These are phyloP conservation scores for Danio aesculapii DNA, from an alignment of 2,797 vertebrate genomes.

Conservation along the genomic window DNA sequence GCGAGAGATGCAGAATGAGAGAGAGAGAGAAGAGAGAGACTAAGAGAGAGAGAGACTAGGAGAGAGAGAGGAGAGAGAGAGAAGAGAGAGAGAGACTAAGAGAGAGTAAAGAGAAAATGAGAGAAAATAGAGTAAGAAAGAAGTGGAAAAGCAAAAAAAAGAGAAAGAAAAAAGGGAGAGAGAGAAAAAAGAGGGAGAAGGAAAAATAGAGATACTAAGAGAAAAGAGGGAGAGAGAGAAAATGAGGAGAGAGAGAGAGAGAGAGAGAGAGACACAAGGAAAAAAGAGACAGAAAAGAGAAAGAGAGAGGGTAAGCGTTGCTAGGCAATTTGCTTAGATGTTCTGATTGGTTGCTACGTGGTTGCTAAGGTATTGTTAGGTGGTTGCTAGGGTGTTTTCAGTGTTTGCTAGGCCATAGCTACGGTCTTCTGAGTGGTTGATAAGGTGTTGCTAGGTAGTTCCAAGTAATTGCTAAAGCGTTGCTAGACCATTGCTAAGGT, in stretches of 20 bases:
- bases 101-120: not conserved
- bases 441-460: too few species aligned
- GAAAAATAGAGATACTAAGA: constrained; percentile 12
- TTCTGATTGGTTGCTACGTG: too few species aligned
- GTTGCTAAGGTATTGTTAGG: too few species aligned
- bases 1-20: not conserved
- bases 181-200: too few species aligned
- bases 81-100: constrained; percentile 8
- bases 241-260: constrained; percentile 23
- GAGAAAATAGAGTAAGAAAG: too few species aligned
- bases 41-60: constrained; percentile 1
- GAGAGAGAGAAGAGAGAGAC: not conserved
- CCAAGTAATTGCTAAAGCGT: too few species aligned
- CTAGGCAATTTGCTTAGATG: too few species aligned
- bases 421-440: too few species aligned
- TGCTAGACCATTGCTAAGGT: too few species aligned
- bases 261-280: not conserved
- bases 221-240: constrained; percentile 5
- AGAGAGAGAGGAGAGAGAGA: constrained; percentile 33
- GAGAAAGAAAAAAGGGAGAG: not conserved
- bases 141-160: not conserved
- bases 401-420: too few species aligned
- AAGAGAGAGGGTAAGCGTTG: too few species aligned
- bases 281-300: constrained; percentile 1
- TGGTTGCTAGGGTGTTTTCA: too few species aligned